Evolutionary conservation across 2,113 vertebrate genomes (phyloP).

Genomic region (Leptobrachium ailaonicum): DNA sequence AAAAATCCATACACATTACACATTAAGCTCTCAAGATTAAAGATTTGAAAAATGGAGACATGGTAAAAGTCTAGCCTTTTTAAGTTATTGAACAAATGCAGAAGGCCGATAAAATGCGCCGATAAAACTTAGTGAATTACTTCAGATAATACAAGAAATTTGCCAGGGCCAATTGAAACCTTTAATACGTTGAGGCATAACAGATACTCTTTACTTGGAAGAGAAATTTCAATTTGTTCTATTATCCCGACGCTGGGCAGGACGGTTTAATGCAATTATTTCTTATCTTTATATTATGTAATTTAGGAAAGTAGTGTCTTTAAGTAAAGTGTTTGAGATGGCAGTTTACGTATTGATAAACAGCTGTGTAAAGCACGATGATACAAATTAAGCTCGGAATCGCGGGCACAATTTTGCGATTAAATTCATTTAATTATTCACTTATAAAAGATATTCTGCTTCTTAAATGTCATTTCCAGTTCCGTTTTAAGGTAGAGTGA

Average conservation of each 20-base stretch:
- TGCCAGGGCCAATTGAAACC: slow-evolving; percentile 66
- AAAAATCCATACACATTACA: slow-evolving; percentile 62
- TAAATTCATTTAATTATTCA: neutral
- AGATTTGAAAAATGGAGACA: slow-evolving; percentile 58
- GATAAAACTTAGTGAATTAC: slow-evolving; percentile 57
- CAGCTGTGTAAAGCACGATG: neutral
- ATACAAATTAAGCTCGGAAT: slow-evolving; percentile 2
- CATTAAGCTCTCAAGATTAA: slow-evolving; percentile 62
- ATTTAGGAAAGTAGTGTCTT: slow-evolving; percentile 40
- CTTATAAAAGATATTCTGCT: neutral
- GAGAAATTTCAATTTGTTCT: slow-evolving; percentile 12
- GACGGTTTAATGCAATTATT: slow-evolving; percentile 30
- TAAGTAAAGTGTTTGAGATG: slow-evolving; percentile 45
- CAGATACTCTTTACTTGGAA: slow-evolving; percentile 56
- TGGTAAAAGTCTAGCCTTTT: slow-evolving; percentile 53
- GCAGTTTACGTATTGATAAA: slow-evolving; percentile 25
- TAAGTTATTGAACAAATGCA: slow-evolving; percentile 59
- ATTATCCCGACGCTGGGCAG: slow-evolving; percentile 28
- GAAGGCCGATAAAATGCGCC: slow-evolving; percentile 57
- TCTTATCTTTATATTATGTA: slow-evolving; percentile 20
- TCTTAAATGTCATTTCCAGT: neutral
- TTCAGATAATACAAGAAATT: slow-evolving; percentile 59
- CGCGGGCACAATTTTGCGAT: neutral
- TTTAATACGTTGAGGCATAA: slow-evolving; percentile 56
- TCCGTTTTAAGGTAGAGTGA: too few species aligned